Percentiles rank a stretch among this genome's conserved stretches.
phyloP scores from a whole-genome alignment of 2,797 vertebrate species.

The Bradypodion pumilum region DNA sequence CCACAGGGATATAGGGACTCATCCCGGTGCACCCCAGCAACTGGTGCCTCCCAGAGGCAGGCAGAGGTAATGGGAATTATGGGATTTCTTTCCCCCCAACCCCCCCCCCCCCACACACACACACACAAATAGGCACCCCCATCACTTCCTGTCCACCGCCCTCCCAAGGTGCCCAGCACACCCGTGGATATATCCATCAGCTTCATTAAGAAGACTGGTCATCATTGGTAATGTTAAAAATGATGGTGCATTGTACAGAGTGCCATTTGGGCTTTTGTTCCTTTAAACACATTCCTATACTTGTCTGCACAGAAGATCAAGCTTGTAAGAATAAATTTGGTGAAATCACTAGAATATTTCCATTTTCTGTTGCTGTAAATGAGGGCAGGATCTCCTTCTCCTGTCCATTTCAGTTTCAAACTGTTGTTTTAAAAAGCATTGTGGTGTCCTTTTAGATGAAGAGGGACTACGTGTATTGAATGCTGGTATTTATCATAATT shows the following conservation, averaged over 20 bases:
- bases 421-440: slow-evolving; percentile 49
- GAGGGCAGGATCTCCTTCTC: slow-evolving; percentile 13
- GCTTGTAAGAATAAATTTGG: slow-evolving; percentile 16
- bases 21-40: too few relatives aligned
- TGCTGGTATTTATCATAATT: slow-evolving; percentile 74
- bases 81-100: too few relatives aligned
- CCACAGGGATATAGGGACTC: too few relatives aligned
- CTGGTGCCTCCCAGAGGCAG: too few relatives aligned
- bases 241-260: slow-evolving; percentile 37
- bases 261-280: slow-evolving; percentile 28
- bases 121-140: too few relatives aligned
- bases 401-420: slow-evolving; percentile 42
- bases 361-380: slow-evolving; percentile 38
- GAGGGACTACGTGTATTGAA: slow-evolving; percentile 64
- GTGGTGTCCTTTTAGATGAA: slow-evolving; percentile 57
- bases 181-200: background rate
- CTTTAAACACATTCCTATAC: slow-evolving; percentile 36
- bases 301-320: slow-evolving; percentile 1
- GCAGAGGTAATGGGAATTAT: too few relatives aligned
- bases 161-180: too few relatives aligned
- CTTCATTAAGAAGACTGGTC: slow-evolving; percentile 39
- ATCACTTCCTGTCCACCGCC: too few relatives aligned
- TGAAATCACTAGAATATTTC: slow-evolving; percentile 33
- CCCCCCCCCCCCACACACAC: too few relatives aligned
- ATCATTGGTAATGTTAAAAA: slow-evolving; percentile 52